Base-by-base conservation (phyloP, 1,140 invertebrate species). In the Drosophila kepulauana region DNA sequence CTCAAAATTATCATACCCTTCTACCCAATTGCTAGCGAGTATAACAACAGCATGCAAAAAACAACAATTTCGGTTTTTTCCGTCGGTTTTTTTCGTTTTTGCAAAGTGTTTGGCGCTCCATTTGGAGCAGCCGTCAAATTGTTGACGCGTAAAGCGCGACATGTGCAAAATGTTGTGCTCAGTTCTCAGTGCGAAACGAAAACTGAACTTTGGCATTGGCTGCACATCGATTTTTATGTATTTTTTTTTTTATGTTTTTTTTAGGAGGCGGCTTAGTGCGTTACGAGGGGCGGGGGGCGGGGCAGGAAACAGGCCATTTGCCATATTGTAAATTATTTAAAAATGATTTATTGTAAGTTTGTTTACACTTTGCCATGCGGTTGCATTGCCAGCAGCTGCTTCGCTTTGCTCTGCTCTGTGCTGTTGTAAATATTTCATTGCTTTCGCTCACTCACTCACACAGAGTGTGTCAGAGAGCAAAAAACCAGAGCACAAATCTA, bases 331-430 rank as follows among this genome's bases (percentile, higher is more conserved):
- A 87, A 87, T 88, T 84, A 87, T 87, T 87, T 80, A 87, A 87
- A 84, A 87, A 80, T 88, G 84, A 87, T 87, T 87, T 87, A 87
- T 87, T 79, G 75, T 82, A 87, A 87, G 82, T 75, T 76, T 87
- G 82, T 87, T 87, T 86, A 84, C 81, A 81, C 75, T 84, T 87
- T 81, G 71, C 67, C 67, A 76, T 87, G 84, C 73, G 84, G 84
- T 87, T 69, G 68, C 81, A 72, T 64, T 66, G 58, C 69, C 66
- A 75, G 71, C 81, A 85, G 79, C 63, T 75, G 74, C 35, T 38
- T 7, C 10, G 30, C 30, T 33, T 54, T 75, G 74, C 35, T 38
- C 2, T 38, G 30, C 63, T 75, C 69, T 70, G 67, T 38, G 49
- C 59, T 41, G 67, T 51, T 70, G 58, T 70, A 46, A 70, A 70